Conservation (phyloP, 2,888 invertebrate genomes). For the Julus scandinavius region DNA sequence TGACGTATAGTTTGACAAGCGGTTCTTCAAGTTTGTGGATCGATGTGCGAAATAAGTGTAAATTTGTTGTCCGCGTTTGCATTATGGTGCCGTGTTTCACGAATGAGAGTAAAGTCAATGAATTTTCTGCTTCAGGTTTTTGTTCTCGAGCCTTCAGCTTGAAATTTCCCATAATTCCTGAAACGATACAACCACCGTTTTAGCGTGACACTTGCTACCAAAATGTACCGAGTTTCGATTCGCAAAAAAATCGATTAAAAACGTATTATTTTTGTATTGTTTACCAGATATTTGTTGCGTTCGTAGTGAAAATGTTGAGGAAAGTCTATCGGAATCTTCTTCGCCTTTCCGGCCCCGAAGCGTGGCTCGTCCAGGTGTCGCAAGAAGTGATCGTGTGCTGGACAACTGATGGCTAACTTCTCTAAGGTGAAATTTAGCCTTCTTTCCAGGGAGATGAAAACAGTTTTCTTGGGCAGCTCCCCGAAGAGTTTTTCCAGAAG, state of each 20-base stretch:
- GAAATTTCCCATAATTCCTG: slow-evolving; percentile 50
- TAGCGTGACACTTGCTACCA: not conserved
- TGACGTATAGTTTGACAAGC: not conserved
- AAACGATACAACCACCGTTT: not conserved
- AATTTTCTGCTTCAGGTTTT: not conserved
- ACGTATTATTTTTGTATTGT: slow-evolving; percentile 35
- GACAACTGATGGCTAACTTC: slow-evolving; percentile 52
- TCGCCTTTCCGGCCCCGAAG: not conserved
- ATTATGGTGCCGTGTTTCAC: not conserved
- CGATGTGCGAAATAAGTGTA: not conserved
- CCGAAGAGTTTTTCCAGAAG: not conserved
- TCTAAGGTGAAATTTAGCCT: slow-evolving; percentile 54
- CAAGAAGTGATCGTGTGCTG: slow-evolving; percentile 52
- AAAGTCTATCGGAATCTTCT: slow-evolving; percentile 15
- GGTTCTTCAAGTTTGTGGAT: not conserved
- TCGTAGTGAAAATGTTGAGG: slow-evolving; percentile 54
- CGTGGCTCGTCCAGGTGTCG: not conserved
- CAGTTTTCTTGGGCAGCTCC: not conserved
- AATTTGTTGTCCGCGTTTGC: not conserved
- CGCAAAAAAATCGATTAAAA: not conserved
- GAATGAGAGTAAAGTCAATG: not conserved
- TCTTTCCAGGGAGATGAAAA: slow-evolving; percentile 50
- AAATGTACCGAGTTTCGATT: not conserved
- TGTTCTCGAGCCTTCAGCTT: not conserved
- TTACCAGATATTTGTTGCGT: slow-evolving; percentile 54